phyloP scores from a whole-genome alignment of 2,888 invertebrate species.

The Platyscelio sp. region DNA sequence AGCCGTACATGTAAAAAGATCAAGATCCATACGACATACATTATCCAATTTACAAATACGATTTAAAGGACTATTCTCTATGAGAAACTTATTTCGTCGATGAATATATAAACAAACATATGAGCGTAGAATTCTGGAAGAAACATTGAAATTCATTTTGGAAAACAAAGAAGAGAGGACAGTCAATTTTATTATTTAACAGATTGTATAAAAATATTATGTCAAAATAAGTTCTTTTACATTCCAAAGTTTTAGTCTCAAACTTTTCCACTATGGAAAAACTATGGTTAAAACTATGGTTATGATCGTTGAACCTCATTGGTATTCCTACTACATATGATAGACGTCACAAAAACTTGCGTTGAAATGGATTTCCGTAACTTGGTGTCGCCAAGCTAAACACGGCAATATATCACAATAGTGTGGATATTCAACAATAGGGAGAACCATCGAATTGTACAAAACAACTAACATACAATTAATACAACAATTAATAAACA shows the following conservation, averaged over 20 bases:
- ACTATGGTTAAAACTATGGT: background rate
- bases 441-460: no score
- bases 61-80: background rate
- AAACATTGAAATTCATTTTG: no score
- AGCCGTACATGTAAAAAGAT: background rate
- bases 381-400: no score
- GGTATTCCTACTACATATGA: background rate
- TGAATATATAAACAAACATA: background rate
- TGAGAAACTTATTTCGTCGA: background rate
- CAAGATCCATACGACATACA: background rate
- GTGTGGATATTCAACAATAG: no score
- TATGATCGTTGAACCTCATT: background rate
- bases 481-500: no score
- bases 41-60: background rate
- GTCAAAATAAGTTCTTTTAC: background rate
- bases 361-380: no score
- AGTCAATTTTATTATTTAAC: no score
- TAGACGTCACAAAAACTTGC: background rate
- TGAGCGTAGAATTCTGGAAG: background rate
- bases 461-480: no score
- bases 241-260: background rate
- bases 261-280: background rate
- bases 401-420: no score
- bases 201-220: background rate
- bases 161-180: no score